phyloP scores from a whole-genome alignment of 2,113 vertebrate species.

The Fulica atra region DNA sequence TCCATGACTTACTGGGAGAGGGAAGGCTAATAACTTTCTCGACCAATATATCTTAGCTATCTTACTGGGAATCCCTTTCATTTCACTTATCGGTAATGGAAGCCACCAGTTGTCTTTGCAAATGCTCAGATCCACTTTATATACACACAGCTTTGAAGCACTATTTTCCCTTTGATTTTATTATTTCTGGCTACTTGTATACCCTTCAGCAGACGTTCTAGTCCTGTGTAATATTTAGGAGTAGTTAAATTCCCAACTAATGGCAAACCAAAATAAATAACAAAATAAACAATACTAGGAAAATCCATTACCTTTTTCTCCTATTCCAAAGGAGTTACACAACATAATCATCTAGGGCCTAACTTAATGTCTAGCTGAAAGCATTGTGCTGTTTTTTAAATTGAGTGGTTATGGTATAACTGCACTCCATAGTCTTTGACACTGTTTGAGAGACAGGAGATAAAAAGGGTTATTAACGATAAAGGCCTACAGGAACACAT shows the following conservation, averaged over 20 bases:
- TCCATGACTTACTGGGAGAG: neutral
- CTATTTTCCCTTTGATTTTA: neutral
- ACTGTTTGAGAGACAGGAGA: neutral
- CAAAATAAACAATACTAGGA: neutral
- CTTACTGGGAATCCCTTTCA: neutral
- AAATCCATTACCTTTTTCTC: neutral
- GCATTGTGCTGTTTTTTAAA: neutral
- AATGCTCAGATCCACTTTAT: neutral
- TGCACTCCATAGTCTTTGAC: neutral
- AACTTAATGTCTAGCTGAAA: neutral
- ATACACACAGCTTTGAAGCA: neutral
- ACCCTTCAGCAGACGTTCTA: neutral
- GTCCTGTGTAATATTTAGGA: neutral
- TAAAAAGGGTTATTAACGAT: neutral
- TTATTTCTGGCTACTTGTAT: neutral
- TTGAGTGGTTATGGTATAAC: neutral
- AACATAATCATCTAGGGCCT: neutral
- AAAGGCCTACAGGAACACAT: neutral
- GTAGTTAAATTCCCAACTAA: neutral
- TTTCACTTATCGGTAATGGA: neutral
- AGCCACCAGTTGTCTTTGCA: neutral
- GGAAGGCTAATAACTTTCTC: neutral
- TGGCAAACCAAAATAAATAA: neutral
- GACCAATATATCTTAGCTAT: neutral
- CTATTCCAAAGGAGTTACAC: neutral